Conservation (phyloP, 2,888 invertebrate species). For the Himalopsyche japonica region DNA sequence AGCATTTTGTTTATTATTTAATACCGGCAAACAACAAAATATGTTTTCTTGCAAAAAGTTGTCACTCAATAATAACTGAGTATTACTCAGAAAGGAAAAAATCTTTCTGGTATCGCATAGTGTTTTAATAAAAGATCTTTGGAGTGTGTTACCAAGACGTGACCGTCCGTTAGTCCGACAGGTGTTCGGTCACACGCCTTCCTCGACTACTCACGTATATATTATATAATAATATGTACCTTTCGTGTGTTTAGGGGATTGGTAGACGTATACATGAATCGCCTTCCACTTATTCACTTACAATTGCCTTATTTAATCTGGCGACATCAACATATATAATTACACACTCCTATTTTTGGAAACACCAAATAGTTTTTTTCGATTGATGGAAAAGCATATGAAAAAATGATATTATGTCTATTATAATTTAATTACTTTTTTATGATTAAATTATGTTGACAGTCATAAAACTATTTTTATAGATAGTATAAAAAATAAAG, state of each 20-base stretch:
- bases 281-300: slow-evolving; percentile 10
- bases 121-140: neutral
- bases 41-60: too few species aligned
- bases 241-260: neutral
- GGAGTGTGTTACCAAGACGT: neutral
- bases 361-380: neutral
- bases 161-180: neutral
- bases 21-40: too few species aligned
- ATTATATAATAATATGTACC: too few species aligned
- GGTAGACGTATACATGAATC: neutral
- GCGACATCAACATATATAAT: neutral
- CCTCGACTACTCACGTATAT: neutral
- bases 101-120: neutral
- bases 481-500: too few species aligned
- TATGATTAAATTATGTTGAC: too few species aligned
- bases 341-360: neutral
- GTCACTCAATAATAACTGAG: too few species aligned
- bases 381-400: too few species aligned
- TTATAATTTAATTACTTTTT: too few species aligned
- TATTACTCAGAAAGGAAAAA: too few species aligned
- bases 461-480: too few species aligned
- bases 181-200: neutral
- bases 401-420: too few species aligned
- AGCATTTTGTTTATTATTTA: too few species aligned
- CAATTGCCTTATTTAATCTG: slow-evolving; percentile 5